Base-by-base conservation (phyloP, 2,113 vertebrate genomes). In the Nyctereutes procyonoides region DNA sequence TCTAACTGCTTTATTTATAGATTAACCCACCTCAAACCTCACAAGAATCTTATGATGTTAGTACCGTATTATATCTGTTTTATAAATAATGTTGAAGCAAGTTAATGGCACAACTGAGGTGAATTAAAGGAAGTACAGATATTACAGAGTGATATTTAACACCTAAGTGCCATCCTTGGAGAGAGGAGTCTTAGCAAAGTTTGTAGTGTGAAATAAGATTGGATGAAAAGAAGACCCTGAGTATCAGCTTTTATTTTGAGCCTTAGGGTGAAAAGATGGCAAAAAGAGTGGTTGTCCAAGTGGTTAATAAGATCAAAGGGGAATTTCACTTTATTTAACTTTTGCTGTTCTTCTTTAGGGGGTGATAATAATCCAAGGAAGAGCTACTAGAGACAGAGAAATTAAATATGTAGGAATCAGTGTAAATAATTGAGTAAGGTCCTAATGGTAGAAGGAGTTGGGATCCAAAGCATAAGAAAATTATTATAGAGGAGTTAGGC, bases 331-430 rank as follows among this genome's bases (percentile, higher is more conserved):
- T 20, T 35, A 2, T 74, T 86, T 93, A 69, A 8, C 43, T 79
- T 58, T 71, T 71, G 30, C 19, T 90, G 11, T 71, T 95, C 14
- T 51, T 90, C 12, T 84, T 89, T 88, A 79, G 88, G 74, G 12
- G 43, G 69, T 94, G 81, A 81, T 56, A 43, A 76, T 58, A 91
- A 74, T 85, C n/a, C 20, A 94, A 77, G 35, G n/a, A 93, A 94
- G 14, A 60, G 9, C 5, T 77, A n/a, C 16, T 55, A 56, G 26
- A 65, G 16, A 55, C 51, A 11, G 5, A 89, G 51, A 81, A 82
- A 95, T 92, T 53, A 77, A 76, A 77, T 71, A 28, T 84, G 5
- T 10, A 86, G 4, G 12, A 96, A 30, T 69, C 53, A 79, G 26
- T 69, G 0, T 26, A 53, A 53, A 92, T 69, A 65, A 92, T 32